A percentile compares a stretch with the other conserved stretches of the same genome.
phyloP scores from a whole-genome alignment of 1,140 invertebrate genomes.

The Procambarus virginalis region DNA sequence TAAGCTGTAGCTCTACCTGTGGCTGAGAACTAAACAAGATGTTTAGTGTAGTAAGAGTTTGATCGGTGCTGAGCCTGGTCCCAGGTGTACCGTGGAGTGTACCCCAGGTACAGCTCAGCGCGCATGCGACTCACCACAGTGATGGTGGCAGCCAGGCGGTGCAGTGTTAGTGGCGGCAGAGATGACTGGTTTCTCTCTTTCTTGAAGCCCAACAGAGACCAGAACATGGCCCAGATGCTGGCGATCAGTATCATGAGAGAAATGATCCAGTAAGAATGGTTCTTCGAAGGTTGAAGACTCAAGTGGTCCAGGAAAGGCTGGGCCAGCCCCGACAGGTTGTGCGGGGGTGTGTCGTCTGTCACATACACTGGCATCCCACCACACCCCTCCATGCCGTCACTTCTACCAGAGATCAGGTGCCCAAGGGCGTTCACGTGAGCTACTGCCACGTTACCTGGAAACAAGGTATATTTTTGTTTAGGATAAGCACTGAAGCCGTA shows the following conservation, averaged over 20 bases:
- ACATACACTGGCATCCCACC: slow-evolving; percentile 79
- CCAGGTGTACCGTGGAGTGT: slow-evolving; percentile 50
- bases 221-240: background rate
- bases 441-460: slow-evolving; percentile 80
- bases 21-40: too few species aligned
- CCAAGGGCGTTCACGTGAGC: slow-evolving; percentile 81
- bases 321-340: slow-evolving; percentile 78
- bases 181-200: background rate
- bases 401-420: slow-evolving; percentile 74
- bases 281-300: slow-evolving; percentile 11
- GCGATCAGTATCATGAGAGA: slow-evolving; percentile 25
- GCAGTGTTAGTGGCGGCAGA: slow-evolving; percentile 19
- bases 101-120: slow-evolving; percentile 40
- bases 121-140: slow-evolving; percentile 50
- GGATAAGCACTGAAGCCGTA: background rate
- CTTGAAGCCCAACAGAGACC: background rate
- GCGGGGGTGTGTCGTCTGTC: slow-evolving; percentile 81
- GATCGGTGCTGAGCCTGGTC: slow-evolving; percentile 12
- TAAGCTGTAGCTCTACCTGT: too few species aligned
- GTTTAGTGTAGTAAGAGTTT: slow-evolving; percentile 21
- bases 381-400: slow-evolving; percentile 74
- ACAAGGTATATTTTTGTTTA: background rate
- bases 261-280: slow-evolving; percentile 25
- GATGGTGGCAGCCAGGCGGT: slow-evolving; percentile 29
- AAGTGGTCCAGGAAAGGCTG: slow-evolving; percentile 76